These are phyloP conservation scores for Brachionus angularis DNA, from an alignment of 1,140 invertebrate species.

Conservation along the genomic window DNA sequence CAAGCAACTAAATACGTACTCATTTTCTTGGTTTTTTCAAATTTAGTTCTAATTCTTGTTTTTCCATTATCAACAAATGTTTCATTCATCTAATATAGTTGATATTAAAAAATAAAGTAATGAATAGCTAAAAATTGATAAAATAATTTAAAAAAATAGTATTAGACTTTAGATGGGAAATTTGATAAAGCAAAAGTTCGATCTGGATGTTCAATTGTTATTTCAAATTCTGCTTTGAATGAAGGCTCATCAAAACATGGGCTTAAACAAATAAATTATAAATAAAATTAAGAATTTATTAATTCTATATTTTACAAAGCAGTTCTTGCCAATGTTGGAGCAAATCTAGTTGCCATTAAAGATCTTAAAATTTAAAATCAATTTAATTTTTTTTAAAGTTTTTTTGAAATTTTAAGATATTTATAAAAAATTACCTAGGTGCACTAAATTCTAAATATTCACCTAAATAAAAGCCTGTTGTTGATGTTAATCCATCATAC, in stretches of 20 bases:
- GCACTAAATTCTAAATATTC: neutral
- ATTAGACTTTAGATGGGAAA: neutral
- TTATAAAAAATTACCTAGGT: neutral
- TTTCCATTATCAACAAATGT: neutral
- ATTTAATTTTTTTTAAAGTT: neutral
- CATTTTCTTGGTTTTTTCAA: conserved; percentile 12
- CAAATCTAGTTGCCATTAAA: conserved; percentile 24
- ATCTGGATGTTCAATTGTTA: conserved; percentile 29
- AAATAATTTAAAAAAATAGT: too few species aligned
- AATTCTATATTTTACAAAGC: too few species aligned
- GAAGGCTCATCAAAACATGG: conserved; percentile 42
- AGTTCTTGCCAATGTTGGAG: conserved; percentile 11
- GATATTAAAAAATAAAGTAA: too few species aligned
- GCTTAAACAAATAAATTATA: neutral
- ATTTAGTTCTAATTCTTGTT: conserved; percentile 17
- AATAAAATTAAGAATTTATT: neutral
- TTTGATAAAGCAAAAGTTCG: conserved; percentile 22
- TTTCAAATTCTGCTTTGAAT: conserved; percentile 24
- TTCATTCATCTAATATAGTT: neutral
- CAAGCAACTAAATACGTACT: conserved; percentile 14
- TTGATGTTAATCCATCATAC: conserved; percentile 7
- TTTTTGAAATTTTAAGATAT: neutral
- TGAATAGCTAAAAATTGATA: conserved; percentile 52
- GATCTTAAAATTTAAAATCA: conserved; percentile 11
- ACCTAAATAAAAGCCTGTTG: neutral